These are phyloP conservation scores for Cossypha caffra DNA, from an alignment of 2,797 vertebrate species.

Conservation along the genomic window DNA sequence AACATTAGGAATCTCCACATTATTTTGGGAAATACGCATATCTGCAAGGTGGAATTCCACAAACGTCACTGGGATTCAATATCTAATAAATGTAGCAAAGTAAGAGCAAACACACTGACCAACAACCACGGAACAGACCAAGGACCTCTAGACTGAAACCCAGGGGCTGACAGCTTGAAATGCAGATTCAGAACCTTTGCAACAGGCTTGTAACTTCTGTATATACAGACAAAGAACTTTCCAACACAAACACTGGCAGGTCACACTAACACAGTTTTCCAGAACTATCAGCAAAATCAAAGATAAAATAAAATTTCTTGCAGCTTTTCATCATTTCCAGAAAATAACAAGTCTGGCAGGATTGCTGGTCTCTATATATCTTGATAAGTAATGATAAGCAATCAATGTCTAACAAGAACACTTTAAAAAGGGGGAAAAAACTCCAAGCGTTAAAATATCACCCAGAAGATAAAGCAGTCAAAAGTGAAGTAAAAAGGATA, in stretches of 20 bases:
- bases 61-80: not conserved
- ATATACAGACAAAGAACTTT: not conserved
- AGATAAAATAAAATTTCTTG: not conserved
- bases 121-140: not conserved
- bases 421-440: accelerated
- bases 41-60: not conserved
- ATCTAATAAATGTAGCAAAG: not conserved
- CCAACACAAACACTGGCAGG: not conserved
- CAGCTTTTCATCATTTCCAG: not conserved
- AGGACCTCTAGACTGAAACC: not conserved
- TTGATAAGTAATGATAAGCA: not conserved
- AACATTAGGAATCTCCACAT: not conserved
- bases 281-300: not conserved
- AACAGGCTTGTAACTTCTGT: not conserved
- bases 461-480: not conserved
- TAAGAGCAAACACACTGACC: not conserved
- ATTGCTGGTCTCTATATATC: not conserved
- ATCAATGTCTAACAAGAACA: not conserved
- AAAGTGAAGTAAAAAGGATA: not conserved
- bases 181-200: not conserved
- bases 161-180: not conserved
- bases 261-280: not conserved
- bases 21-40: not conserved
- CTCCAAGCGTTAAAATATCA: not conserved
- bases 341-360: not conserved